A percentile compares a stretch with the other conserved stretches of the same genome.
These are phyloP conservation scores for Tanypteryx hageni DNA, from an alignment of 2,888 invertebrate genomes.

Conservation along the genomic window DNA sequence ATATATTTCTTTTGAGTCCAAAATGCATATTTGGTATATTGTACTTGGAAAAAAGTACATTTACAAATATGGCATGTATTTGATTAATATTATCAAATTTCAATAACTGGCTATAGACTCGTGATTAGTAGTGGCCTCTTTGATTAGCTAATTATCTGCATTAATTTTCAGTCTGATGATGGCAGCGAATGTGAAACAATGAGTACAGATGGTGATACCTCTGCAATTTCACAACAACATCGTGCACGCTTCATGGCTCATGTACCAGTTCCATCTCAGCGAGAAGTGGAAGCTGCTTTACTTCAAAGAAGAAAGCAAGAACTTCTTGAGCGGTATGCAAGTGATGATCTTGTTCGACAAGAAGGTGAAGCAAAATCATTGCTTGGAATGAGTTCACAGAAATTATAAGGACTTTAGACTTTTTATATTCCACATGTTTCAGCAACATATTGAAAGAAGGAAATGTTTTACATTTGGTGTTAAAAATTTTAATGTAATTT, in stretches of 20 bases:
- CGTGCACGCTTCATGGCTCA: slow-evolving; percentile 85
- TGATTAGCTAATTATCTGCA: slow-evolving; percentile 39
- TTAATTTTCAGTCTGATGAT: slow-evolving; percentile 68
- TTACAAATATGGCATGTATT: too few species aligned
- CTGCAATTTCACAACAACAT: slow-evolving; percentile 70
- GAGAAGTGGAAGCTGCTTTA: slow-evolving; percentile 95
- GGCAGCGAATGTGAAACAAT: slow-evolving; percentile 71
- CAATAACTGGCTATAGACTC: too few species aligned
- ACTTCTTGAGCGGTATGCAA: slow-evolving; percentile 88
- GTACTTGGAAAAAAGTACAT: too few species aligned
- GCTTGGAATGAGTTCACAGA: not conserved
- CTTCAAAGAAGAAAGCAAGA: slow-evolving; percentile 94
- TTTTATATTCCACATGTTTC: too few species aligned
- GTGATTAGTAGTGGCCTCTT: not conserved
- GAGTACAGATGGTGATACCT: slow-evolving; percentile 74
- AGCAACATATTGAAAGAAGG: too few species aligned
- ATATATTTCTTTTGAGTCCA: too few species aligned
- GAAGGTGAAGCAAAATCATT: slow-evolving; percentile 73
- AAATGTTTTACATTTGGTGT: too few species aligned
- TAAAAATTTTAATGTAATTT: too few species aligned
- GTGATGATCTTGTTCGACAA: slow-evolving; percentile 72
- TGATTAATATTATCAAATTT: too few species aligned
- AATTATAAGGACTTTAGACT: not conserved
- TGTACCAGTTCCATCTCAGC: slow-evolving; percentile 95
- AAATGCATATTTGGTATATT: too few species aligned